Evolutionary conservation across 2,888 invertebrate genomes (phyloP), one percentile per base, ranked within the genome.

Genomic region (Polydrusus cervinus): DNA sequence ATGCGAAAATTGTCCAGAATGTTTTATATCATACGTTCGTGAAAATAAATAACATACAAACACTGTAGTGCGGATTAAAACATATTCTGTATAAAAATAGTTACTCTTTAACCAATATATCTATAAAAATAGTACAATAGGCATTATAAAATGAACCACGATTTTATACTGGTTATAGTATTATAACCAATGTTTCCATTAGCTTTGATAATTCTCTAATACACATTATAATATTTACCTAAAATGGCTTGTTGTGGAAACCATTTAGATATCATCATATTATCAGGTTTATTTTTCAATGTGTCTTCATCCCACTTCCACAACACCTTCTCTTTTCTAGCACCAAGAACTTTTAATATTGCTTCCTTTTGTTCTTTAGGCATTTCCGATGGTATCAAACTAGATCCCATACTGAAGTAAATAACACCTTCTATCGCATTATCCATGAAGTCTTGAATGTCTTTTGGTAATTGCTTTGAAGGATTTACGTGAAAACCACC

Each of bases 301-400:
- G 73, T 69, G 34, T 90, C 88, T 0, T 89, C 89, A 79, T 93
- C 92, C 91, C 92, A 93, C 86, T 93, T 93, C 92, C 92, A 92
- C 25, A 93, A 81, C 0, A 93, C 89, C 9, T 89, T 90, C 77
- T 92, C 91, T 76, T 92, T 91, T 0, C 93, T 80, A 75, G 87
- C 88, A 0, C 89, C 86, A 67, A 93, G 90, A 1, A 89, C 89
- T 71, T 89, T 89, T 9, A 90, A 84, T 38, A 93, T 88, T 0
- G 87, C 89, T 18, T 88, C 83, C 25, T 88, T 86, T 77, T 89
- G 90, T 0, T 89, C 88, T 0, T 83, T 79, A 0, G 90, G 89
- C 70, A 93, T 83, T 77, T 91, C 88, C 7, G 88, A 86, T 75
- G 90, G 90, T 73, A 88, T 87, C 0, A 91, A 86, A 78, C 90